Evolutionary conservation across 1,140 invertebrate genomes (phyloP).

Genomic region (Zaprionus camerounensis): DNA sequence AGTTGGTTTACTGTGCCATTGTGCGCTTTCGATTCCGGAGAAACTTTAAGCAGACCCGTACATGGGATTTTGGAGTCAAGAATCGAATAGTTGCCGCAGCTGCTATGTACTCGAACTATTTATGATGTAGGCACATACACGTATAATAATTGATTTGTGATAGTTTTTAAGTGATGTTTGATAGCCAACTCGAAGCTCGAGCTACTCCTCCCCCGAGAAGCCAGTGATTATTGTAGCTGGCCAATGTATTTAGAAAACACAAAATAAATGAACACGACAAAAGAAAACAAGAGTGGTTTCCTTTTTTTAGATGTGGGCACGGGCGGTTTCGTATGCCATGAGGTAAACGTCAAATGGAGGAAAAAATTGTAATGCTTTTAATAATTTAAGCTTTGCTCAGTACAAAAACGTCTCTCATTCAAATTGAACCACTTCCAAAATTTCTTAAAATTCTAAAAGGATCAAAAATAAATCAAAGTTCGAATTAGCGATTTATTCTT

Average conservation of each 20-base stretch:
- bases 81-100: conserved; percentile 32
- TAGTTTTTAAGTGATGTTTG: conserved; percentile 80
- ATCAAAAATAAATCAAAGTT: conserved; percentile 77
- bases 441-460: conserved; percentile 82
- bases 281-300: conserved; percentile 4
- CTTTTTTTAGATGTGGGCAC: not conserved
- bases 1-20: not conserved
- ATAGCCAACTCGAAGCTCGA: conserved; percentile 57
- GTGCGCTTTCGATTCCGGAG: not conserved
- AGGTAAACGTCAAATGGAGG: conserved; percentile 6
- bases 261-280: conserved; percentile 52
- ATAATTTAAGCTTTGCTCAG: conserved; percentile 36
- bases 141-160: conserved; percentile 81
- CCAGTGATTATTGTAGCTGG: conserved; percentile 39
- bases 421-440: conserved; percentile 69
- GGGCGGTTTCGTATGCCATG: not conserved
- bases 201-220: conserved; percentile 24
- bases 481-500: conserved; percentile 71
- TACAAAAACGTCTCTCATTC: conserved; percentile 71
- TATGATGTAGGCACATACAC: conserved; percentile 74
- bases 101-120: conserved; percentile 40
- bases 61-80: not conserved
- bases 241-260: conserved; percentile 64
- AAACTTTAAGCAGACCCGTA: not conserved
- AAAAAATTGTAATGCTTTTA: conserved; percentile 11